phyloP scores from a whole-genome alignment of 2,113 vertebrate genomes.

The Bos indicus region DNA sequence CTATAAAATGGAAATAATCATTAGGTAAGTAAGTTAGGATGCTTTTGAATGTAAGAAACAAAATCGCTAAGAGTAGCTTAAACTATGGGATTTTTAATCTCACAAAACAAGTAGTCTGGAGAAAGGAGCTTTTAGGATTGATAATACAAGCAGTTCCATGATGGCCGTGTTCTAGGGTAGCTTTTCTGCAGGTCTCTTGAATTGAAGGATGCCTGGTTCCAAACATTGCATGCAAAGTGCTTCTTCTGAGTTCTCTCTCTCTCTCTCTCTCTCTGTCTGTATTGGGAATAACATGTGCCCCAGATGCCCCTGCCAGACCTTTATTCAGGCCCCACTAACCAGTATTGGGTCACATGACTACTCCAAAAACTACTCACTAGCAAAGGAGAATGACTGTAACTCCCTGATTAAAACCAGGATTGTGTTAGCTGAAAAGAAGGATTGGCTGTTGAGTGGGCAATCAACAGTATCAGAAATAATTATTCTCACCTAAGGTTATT shows the following conservation, averaged over 20 bases:
- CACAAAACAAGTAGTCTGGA: background rate
- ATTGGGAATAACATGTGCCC: background rate
- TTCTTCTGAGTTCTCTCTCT: background rate
- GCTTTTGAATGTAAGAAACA: conserved; percentile 6
- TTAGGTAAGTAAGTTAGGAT: background rate
- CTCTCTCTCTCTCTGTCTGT: background rate
- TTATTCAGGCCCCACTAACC: background rate
- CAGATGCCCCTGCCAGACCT: background rate
- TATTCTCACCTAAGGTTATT: background rate
- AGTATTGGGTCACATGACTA: background rate
- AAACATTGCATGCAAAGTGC: background rate
- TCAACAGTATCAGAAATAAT: background rate
- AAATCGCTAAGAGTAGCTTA: background rate
- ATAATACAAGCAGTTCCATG: background rate
- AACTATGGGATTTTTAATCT: background rate
- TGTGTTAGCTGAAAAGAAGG: background rate
- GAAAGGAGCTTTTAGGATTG: background rate
- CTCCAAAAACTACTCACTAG: background rate
- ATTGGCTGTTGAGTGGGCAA: background rate
- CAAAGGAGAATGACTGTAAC: background rate
- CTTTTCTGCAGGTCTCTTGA: background rate
- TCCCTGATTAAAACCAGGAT: background rate
- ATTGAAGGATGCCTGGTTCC: background rate
- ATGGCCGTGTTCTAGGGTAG: background rate
- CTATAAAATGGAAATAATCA: conserved; percentile 7